Evolutionary conservation across 2,113 vertebrate genomes (phyloP), one percentile per base, ranked within the genome.

Genomic region (Macquaria ambigua): DNA sequence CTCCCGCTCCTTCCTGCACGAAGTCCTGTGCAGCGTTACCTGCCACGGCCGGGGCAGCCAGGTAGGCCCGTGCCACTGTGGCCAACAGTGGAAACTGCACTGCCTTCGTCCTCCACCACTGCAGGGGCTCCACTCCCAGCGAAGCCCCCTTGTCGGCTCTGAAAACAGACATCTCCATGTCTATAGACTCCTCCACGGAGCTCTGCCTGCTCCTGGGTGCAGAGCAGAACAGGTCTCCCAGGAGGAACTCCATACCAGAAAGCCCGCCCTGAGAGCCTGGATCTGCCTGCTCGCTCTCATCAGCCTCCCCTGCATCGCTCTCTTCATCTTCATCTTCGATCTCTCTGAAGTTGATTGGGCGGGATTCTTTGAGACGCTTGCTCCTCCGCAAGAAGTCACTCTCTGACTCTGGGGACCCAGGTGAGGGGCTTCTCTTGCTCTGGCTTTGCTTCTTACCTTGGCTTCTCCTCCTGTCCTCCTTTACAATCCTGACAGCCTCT

Each of bases 91-190:
- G 95, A 34, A 96, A 94, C 89, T 96, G 95, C n/a, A 77, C 91
- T 0, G 91, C 89, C 46, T 95, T 96, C 1, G 80, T 93, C 68
- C 92, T 95, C 96, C 96, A 96, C 96, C 95, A 96, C 77, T 92
- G 93, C 84, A 95, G 79, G 6, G 95, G 95, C 52, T 96, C 95
- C 77, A 95, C 93, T 1, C 94, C 92, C 52, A 95, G 87, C 0
- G 92, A 89, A 0, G 94, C 91, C 31, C 93, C 94, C 63, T 92
- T 93, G 52, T 94, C 92, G 0, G 95, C 94, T 67, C 91, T 92
- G 81, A 94, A 96, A 74, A 94, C 89, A 0, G 93, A 92, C 55
- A 95, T 80, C 86, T 96, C 95, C 50, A 93, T 92, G 59, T 96
- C 95, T 0, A 95, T 87, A 0, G 94, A 94, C 86, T 96, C 95